phyloP scores from a whole-genome alignment of 1,140 invertebrate genomes.

The Pseudomyrmex sp. region DNA sequence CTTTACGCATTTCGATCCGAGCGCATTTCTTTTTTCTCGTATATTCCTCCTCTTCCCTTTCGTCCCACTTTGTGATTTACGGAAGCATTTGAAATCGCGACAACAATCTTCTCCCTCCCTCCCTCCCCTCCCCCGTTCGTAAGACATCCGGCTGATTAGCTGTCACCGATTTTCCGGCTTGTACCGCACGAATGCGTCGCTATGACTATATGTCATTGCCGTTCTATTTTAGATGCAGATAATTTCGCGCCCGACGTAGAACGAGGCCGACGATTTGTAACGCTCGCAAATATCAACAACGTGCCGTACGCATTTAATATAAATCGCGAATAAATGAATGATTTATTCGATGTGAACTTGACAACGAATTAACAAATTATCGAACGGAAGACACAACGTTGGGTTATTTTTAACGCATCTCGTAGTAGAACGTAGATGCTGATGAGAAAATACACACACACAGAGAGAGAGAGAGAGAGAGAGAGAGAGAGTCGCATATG shows the following conservation, averaged over 20 bases:
- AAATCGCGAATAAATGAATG: neutral
- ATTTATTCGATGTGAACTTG: neutral
- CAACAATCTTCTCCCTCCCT: neutral
- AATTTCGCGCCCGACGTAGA: neutral
- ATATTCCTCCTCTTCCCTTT: neutral
- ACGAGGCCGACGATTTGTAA: neutral
- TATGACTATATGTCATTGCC: neutral
- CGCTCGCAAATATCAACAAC: neutral
- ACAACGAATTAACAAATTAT: neutral
- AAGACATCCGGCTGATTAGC: slow-evolving; percentile 7
- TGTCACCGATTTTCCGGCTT: neutral
- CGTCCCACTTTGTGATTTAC: slow-evolving; percentile 29
- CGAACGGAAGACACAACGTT: neutral
- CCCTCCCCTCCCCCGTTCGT: neutral
- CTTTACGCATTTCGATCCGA: slow-evolving; percentile 22
- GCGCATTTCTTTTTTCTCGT: neutral
- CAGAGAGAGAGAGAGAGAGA: neutral
- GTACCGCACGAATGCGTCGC: neutral
- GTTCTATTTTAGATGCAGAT: neutral
- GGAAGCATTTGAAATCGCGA: neutral
- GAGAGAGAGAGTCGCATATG: neutral
- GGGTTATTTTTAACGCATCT: slow-evolving; percentile 11
- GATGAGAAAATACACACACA: slow-evolving; percentile 8
- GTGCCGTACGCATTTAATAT: neutral
- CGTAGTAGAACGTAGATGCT: neutral